phyloP scores from a whole-genome alignment of 2,797 vertebrate genomes.

The Rhinichthys osculus region DNA sequence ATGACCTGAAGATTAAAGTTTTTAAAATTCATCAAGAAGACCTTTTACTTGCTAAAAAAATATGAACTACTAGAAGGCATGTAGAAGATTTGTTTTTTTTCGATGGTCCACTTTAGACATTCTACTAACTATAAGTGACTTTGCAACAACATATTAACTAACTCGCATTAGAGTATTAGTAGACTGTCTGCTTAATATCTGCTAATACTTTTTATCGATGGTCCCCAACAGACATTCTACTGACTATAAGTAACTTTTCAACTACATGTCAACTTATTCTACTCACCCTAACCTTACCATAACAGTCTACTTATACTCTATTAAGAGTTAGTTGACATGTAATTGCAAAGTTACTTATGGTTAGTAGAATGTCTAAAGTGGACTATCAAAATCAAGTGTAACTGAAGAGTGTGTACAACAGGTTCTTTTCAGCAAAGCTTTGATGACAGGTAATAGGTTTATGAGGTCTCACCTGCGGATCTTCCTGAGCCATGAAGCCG shows the following conservation, averaged over 20 bases:
- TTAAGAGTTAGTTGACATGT: too few relatives aligned
- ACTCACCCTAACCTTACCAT: too few relatives aligned
- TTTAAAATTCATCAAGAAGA: neutral
- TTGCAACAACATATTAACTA: too few relatives aligned
- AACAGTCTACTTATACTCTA: too few relatives aligned
- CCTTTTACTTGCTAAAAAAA: neutral
- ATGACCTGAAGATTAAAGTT: neutral
- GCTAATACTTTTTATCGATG: neutral
- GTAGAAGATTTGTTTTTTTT: neutral
- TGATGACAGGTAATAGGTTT: neutral
- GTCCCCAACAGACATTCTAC: neutral
- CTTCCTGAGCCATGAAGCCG: conserved; percentile 93
- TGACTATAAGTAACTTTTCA: too few relatives aligned
- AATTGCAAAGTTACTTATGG: too few relatives aligned
- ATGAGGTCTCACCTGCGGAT: conserved; percentile 83
- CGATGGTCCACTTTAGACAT: neutral
- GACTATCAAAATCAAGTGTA: too few relatives aligned
- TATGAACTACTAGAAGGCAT: neutral
- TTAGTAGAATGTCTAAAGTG: too few relatives aligned
- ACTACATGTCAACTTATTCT: too few relatives aligned
- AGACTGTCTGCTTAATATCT: too few relatives aligned
- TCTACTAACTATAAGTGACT: too few relatives aligned
- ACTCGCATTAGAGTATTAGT: too few relatives aligned
- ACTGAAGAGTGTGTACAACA: neutral
- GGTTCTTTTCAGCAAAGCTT: neutral